A percentile compares a stretch with the other conserved stretches of the same genome.
Conservation (phyloP, 2,113 vertebrate species). For the Macroglossus sobrinus region DNA sequence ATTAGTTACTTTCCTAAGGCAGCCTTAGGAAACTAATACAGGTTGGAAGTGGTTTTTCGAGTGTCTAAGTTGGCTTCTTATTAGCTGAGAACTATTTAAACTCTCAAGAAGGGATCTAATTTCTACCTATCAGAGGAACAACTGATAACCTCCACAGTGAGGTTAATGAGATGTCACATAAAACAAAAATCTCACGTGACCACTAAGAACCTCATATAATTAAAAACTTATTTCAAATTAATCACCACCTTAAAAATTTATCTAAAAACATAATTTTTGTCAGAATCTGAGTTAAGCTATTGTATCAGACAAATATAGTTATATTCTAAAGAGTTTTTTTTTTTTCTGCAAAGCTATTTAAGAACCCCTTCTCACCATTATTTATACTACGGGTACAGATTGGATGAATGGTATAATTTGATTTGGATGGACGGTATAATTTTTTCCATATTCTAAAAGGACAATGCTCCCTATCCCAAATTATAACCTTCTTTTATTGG, state of each 20-base stretch:
- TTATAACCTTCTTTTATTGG: neutral
- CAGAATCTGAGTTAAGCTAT: neutral
- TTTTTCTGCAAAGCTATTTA: neutral
- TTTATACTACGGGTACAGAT: neutral
- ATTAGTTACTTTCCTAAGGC: neutral
- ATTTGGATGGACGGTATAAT: neutral
- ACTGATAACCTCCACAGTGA: neutral
- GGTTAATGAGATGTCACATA: neutral
- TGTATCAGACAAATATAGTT: neutral
- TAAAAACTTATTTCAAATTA: slow-evolving; percentile 3
- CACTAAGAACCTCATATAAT: neutral
- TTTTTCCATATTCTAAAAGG: slow-evolving; percentile 23
- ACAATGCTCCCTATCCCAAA: neutral
- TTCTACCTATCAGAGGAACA: neutral
- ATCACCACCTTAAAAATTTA: neutral
- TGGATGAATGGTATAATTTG: neutral
- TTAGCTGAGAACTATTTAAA: neutral
- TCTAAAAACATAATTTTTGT: neutral
- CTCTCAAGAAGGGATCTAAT: neutral
- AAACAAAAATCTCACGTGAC: neutral
- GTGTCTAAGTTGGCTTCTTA: neutral
- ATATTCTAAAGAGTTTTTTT: neutral
- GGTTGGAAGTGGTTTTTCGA: neutral
- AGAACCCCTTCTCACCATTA: neutral
- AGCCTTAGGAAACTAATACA: neutral